phyloP scores from a whole-genome alignment of 2,797 vertebrate species.

The Typhlichthys subterraneus region DNA sequence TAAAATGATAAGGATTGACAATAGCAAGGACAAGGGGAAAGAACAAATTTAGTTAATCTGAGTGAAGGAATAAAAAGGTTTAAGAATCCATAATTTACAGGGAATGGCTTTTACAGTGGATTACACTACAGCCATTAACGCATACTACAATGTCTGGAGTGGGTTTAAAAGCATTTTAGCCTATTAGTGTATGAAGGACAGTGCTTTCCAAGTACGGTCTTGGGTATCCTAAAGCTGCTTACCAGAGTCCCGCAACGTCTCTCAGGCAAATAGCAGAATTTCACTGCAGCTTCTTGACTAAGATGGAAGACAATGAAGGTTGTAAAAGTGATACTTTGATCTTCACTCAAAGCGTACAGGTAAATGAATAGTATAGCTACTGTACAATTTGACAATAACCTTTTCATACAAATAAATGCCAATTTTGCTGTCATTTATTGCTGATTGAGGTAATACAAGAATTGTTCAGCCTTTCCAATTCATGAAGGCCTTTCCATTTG shows the following conservation, averaged over 20 bases:
- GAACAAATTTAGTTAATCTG: constrained; percentile 26
- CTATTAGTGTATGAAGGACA: constrained; percentile 71
- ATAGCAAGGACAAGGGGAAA: constrained; percentile 26
- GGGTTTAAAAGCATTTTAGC: constrained; percentile 62
- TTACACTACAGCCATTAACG: constrained; percentile 56
- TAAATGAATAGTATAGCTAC: too few relatives aligned
- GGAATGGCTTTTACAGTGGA: constrained; percentile 60
- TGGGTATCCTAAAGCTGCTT: constrained; percentile 62
- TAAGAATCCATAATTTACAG: constrained; percentile 44
- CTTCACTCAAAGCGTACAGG: too few relatives aligned
- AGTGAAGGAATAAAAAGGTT: constrained; percentile 29
- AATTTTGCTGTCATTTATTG: too few relatives aligned
- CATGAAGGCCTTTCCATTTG: too few relatives aligned
- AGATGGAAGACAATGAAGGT: constrained; percentile 23
- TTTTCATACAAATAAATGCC: too few relatives aligned
- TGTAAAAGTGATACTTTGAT: too few relatives aligned
- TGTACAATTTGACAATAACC: too few relatives aligned
- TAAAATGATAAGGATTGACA: constrained; percentile 18
- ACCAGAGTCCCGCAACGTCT: constrained; percentile 50
- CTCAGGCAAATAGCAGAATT: constrained; percentile 29
- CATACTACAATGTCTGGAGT: constrained; percentile 53
- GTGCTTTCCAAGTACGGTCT: constrained; percentile 47
- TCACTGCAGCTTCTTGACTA: constrained; percentile 46
- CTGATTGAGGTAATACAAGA: too few relatives aligned
- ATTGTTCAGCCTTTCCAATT: too few relatives aligned